Conservation (phyloP, 2,113 vertebrate genomes). For the Stigmatopora argus region DNA sequence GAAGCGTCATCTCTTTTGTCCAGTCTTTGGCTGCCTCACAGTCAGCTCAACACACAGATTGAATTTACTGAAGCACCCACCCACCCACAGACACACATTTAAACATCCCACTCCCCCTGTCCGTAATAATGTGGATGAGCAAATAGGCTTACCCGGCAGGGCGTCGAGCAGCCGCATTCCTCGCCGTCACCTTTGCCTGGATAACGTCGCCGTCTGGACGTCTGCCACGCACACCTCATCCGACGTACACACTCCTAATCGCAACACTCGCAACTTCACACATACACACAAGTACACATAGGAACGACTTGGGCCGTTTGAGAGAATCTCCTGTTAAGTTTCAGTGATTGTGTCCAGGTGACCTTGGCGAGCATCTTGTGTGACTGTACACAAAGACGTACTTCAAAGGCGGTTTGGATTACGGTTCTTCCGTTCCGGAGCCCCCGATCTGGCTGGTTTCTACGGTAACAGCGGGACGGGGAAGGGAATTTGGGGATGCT, state of each 20-base stretch:
- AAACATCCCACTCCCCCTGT: conserved; percentile 46
- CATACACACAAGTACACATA: conserved; percentile 9
- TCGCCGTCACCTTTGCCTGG: conserved; percentile 46
- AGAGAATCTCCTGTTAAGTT: conserved; percentile 38
- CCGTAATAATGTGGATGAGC: conserved; percentile 48
- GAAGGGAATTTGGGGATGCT: conserved; percentile 56
- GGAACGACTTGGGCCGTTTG: conserved; percentile 36
- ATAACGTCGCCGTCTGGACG: conserved; percentile 45
- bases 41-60: conserved; percentile 72
- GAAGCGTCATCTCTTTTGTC: conserved; percentile 35
- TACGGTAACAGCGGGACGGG: conserved; percentile 56
- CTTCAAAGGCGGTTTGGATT: conserved; percentile 25
- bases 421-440: conserved; percentile 28
- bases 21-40: conserved; percentile 75
- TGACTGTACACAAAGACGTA: conserved; percentile 11
- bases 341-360: conserved; percentile 40
- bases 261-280: background rate
- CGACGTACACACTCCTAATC: conserved; percentile 24
- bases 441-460: conserved; percentile 49
- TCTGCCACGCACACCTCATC: conserved; percentile 37
- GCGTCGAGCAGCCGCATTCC: conserved; percentile 46
- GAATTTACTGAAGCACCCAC: conserved; percentile 67
- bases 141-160: conserved; percentile 48
- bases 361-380: conserved; percentile 39
- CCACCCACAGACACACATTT: conserved; percentile 55